Evolutionary conservation across 2,888 invertebrate species (phyloP), one percentile per base, ranked within the genome.

Genomic region (Coelogynopora nodosa): DNA sequence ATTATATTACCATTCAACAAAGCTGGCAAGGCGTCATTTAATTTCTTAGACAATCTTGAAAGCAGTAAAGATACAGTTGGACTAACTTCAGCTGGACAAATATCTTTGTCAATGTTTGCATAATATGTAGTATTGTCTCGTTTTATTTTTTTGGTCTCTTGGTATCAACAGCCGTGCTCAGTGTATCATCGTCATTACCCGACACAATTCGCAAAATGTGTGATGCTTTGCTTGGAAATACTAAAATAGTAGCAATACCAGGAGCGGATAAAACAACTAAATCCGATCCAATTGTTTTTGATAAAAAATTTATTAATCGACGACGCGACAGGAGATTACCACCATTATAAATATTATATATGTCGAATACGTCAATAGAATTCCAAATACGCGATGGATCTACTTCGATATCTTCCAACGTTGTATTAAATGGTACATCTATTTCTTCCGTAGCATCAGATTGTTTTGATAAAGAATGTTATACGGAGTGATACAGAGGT

Each of bases 1-100:
- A 49, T 49, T 49, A 49, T 49, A 49, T 49, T 49, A 49, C 49
- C 49, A 49, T 10, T 49, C 49, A 49, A 10, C 49, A 49, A 23
- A 74, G 74, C 74, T 23, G 74, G 5, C 23, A 74, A 23, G 74
- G 74, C 23, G 5, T 74, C 74, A 74, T 23, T 74, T 74, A 74
- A 74, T 74, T 74, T 74, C 10, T 74, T 26, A 74, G 74, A 74
- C 74, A 74, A 74, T 74, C 74, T 10, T 2, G 74, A 74, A 74
- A 74, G 27, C 74, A 74, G 74, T 74, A 74, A 74, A 74, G 74
- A 74, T 23, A 74, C 74, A 74, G 74, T 74, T 74, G 74, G 74
- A 74, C 74, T 74, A 74, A 13, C 74, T 74, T 74, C 74, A 26
- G 74, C 74, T 74, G 74, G 2, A 74, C 18, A 74, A 74, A 74